Base-by-base conservation (phyloP, 2,888 invertebrate species). In the Polyploca ridens region DNA sequence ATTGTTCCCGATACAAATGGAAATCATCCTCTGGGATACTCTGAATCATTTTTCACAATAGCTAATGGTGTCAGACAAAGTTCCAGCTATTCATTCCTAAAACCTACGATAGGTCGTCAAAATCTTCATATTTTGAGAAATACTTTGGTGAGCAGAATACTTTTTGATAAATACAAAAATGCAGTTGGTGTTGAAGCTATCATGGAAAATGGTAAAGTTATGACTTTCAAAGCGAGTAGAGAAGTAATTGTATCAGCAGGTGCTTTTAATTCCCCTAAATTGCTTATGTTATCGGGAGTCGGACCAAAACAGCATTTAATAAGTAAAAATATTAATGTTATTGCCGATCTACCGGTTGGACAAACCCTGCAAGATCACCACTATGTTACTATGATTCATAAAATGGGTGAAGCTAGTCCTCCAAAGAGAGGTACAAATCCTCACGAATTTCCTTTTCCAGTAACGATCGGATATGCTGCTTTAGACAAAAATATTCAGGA, bases 211-310 rank as follows among this genome's bases (percentile, higher is more conserved):
- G 67, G 72, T 19, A 41, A 66, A 65, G 65, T 71, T 16, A 62
- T 66, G 16, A 33, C 49, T 66, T n/a, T 85, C 3, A 69, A 60
- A 19, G 77, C 84, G 27, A 71, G 13, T 0, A 84, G 76, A 66
- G 87, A 87, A 73, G 74, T 87, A 0, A 82, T 89, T 58, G 41
- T 88, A 11, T 86, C 86, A 13, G 86, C 84, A 16, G 89, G 89
- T 8, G 71, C 83, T 14, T 70, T 85, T 0, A 83, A 82, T 41
- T 83, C 79, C 59, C 85, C 88, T n/a, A 80, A 87, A 68, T 61
- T 89, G 13, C 63, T 89, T 13, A 86, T 89, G 86, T 58, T 84
- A 5, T 88, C 87, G 0, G 87, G 88, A 4, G 74, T 89, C 11
- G 88, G 88, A 4, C 87, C 84, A 8, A 76, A 68, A 16, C 62